Conservation (phyloP, 2,888 invertebrate species). For the Amblyjoppa proteus region DNA sequence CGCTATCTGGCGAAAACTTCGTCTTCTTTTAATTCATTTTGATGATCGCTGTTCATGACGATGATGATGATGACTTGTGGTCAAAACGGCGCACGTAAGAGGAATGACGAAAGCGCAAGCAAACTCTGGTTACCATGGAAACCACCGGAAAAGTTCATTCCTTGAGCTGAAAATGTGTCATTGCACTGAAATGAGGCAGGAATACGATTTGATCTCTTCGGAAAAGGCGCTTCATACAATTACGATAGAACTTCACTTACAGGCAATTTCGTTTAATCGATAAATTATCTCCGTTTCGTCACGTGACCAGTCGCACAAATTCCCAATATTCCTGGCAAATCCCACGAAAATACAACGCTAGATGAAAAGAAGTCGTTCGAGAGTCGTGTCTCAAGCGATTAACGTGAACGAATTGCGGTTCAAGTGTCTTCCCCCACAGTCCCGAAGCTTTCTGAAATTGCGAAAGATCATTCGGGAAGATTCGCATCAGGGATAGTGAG, state of each 20-base stretch:
- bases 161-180: neutral
- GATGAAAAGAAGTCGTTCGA: neutral
- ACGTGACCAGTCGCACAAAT: neutral
- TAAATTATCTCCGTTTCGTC: neutral
- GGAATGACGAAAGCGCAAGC: no score
- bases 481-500: constrained; percentile 1
- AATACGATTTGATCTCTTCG: no score
- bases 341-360: neutral
- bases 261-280: neutral
- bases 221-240: no score
- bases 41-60: no score
- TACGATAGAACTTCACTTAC: no score
- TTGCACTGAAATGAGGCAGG: no score
- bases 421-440: neutral
- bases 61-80: no score
- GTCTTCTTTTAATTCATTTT: no score
- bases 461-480: constrained; percentile 11
- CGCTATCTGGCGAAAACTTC: no score
- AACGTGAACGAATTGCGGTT: neutral
- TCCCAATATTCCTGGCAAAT: constrained; percentile 2
- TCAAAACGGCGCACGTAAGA: no score
- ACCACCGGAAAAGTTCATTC: neutral
- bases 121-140: neutral
- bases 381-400: neutral
- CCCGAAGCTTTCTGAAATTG: constrained; percentile 26